Evolutionary conservation across 2,888 invertebrate genomes (phyloP).

Genomic region (Vannuccia rotundouncinata): DNA sequence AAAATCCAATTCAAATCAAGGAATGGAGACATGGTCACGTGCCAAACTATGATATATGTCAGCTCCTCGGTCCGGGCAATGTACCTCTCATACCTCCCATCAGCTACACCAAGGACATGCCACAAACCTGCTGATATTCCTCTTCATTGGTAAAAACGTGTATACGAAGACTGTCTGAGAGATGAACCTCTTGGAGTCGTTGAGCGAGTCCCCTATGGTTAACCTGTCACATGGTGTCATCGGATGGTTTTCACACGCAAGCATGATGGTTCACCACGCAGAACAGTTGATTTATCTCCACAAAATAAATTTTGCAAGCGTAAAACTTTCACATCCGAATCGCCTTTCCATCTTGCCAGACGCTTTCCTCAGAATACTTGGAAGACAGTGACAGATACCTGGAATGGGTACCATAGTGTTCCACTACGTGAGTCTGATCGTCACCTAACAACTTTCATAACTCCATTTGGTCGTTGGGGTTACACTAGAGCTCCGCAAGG

Average conservation of each 20-base stretch:
- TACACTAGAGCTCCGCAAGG: slow-evolving; percentile 42
- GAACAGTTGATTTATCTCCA: slow-evolving; percentile 8
- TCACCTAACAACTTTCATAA: slow-evolving; percentile 39
- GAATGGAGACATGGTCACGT: neutral
- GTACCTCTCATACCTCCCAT: slow-evolving; percentile 6
- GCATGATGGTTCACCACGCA: slow-evolving; percentile 4
- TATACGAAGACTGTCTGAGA: neutral
- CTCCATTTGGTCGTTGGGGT: slow-evolving; percentile 40
- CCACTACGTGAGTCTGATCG: slow-evolving; percentile 41
- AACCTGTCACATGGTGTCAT: slow-evolving; percentile 18
- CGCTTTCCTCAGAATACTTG: slow-evolving; percentile 40
- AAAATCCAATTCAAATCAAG: neutral
- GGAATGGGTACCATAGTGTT: slow-evolving; percentile 41
- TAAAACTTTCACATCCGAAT: slow-evolving; percentile 15
- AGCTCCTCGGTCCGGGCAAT: neutral
- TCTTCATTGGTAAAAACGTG: slow-evolving; percentile 2
- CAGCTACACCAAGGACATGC: slow-evolving; percentile 27
- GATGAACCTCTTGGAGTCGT: slow-evolving; percentile 1
- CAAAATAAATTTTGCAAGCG: neutral
- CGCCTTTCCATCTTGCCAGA: slow-evolving; percentile 40
- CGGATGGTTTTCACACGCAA: neutral
- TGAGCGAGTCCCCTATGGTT: neutral
- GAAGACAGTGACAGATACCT: slow-evolving; percentile 41
- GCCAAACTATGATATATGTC: slow-evolving; percentile 17
- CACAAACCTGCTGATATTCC: slow-evolving; percentile 19